A percentile compares a stretch with the other conserved stretches of the same genome.
Evolutionary conservation across 2,888 invertebrate species (phyloP).

Genomic region (Eugnorisma glareosa): DNA sequence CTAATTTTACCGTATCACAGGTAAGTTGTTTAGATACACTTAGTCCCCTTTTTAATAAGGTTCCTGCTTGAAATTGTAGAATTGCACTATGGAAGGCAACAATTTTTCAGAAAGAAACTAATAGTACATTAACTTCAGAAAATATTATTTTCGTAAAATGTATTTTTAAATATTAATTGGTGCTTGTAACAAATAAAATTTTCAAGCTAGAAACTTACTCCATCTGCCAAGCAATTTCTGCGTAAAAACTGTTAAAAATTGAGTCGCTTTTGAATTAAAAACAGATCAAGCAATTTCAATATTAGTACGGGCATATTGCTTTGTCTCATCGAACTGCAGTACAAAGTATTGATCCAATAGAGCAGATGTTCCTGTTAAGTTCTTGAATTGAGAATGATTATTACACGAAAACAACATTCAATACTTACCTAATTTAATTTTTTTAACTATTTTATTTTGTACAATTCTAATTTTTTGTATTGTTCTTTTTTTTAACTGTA

Average conservation of each 20-base stretch:
- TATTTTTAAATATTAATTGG: too few relatives aligned
- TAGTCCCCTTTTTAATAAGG: too few relatives aligned
- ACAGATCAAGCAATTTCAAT: not conserved
- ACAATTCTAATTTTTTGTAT: too few relatives aligned
- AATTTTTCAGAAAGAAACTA: too few relatives aligned
- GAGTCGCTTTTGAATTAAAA: not conserved
- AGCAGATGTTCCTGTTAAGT: not conserved
- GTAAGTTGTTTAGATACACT: constrained; percentile 48
- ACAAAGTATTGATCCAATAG: not conserved
- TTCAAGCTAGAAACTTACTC: not conserved
- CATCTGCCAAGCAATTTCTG: not conserved
- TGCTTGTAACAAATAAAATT: not conserved
- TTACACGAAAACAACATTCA: too few relatives aligned
- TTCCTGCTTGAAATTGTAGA: not conserved
- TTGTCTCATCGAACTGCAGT: not conserved
- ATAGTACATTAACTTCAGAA: too few relatives aligned
- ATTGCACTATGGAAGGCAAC: too few relatives aligned
- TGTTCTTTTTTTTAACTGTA: too few relatives aligned
- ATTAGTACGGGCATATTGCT: not conserved
- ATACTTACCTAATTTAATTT: too few relatives aligned
- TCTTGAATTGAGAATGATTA: too few relatives aligned
- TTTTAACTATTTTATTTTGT: too few relatives aligned
- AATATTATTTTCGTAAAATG: too few relatives aligned
- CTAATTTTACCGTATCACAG: constrained; percentile 74
- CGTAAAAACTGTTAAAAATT: not conserved